Conservation (phyloP, 2,797 vertebrate genomes). For the Tauraco hartlaubi region DNA sequence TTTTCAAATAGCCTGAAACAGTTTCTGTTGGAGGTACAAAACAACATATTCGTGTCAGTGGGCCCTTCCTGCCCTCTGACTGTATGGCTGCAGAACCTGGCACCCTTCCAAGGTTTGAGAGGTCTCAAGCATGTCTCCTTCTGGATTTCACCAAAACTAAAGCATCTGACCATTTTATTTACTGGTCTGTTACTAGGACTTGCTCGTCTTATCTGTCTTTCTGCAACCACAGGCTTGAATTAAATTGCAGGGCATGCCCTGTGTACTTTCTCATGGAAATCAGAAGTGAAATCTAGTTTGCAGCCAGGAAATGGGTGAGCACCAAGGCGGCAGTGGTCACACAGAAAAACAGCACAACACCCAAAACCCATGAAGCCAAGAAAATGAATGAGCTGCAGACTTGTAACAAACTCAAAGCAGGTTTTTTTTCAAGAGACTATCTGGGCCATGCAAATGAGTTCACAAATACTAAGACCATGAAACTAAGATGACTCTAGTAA, state of each 20-base stretch:
- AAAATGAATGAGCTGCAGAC: background rate
- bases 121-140: background rate
- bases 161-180: background rate
- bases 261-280: background rate
- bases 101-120: background rate
- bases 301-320: background rate
- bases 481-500: background rate
- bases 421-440: background rate
- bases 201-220: background rate
- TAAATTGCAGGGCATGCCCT: background rate
- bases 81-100: background rate
- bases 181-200: background rate
- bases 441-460: background rate
- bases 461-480: background rate
- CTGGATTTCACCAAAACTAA: background rate
- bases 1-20: background rate
- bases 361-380: background rate
- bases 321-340: background rate
- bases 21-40: background rate
- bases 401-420: background rate
- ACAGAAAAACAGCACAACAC: background rate
- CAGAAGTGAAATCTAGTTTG: background rate
- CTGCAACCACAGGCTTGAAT: background rate
- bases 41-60: accelerated
- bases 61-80: background rate